Base-by-base conservation (phyloP, 2,113 vertebrate genomes). In the Phainopepla nitens region DNA sequence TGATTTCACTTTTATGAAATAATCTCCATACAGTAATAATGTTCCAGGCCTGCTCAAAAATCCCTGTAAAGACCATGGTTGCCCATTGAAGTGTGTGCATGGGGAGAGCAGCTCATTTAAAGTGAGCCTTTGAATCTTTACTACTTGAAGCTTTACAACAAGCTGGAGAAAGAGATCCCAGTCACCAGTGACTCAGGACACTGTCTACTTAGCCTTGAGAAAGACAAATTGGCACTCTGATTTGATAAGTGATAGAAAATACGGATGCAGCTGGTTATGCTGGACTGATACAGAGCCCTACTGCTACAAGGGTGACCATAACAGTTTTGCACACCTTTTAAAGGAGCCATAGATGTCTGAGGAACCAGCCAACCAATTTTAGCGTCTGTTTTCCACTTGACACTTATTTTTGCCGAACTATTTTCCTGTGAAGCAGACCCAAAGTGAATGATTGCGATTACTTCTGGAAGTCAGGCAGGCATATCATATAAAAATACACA, bases 371-470 rank as follows among this genome's bases (percentile, higher is more conserved):
- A 87, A 90, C 29, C 5, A n/a, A 20, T 69, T 93, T 65, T 28
- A 87, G 49, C 72, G 79, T 94, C 86, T 94, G 65, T 64, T 95
- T 94, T 79, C 41, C 28, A 84, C n/a, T 87, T 87, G 41, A 5
- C 76, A 19, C 21, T 81, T 91, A n/a, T 25, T 94, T 88, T 92
- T 89, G 72, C 69, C 56, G 72, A 91, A 82, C 39, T 89, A 13
- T 91, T 94, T 96, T 96, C 76, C n/a, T 82, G 4, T 62, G 91
- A 94, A 93, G 35, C 29, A 82, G 28, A 23, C 50, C 22, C 69
- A 71, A 85, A 92, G 31, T 87, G 77, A 93, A 93, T 24, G 54
- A 44, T 76, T 85, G 35, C 23, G 62, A 10, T 86, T 75, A 41
- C 64, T 93, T 80, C 60, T 72, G 73, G 56, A 91, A 87, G 39